Evolutionary conservation across 2,888 invertebrate species (phyloP), one percentile per base, ranked within the genome.

Genomic region (Odontothrips loti): DNA sequence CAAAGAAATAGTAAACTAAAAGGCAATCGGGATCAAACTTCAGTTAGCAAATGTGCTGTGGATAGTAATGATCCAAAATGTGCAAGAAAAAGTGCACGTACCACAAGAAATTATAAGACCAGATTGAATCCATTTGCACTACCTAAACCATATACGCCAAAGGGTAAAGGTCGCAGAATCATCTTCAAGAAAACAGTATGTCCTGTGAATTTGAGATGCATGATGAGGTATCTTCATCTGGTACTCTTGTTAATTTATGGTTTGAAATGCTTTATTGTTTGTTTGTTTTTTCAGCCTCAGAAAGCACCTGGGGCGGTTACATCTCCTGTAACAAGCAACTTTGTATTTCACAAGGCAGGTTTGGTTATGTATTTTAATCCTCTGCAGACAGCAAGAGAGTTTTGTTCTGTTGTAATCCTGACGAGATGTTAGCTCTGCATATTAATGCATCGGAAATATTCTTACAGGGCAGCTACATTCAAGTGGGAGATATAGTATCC

Each of bases 401-500:
- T n/a, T n/a, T n/a, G n/a, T n/a, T n/a, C n/a, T n/a, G n/a, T n/a
- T n/a, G n/a, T n/a, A n/a, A n/a, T n/a, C n/a, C n/a, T n/a, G n/a
- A n/a, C 79, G 27, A 79, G 58, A 34, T 51, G 48, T n/a, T 63
- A 80, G 43, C 75, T 15, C n/a, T 78, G 15, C 48, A 43, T 80
- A n/a, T 75, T 23, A 47, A 48, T 43, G 10, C 27, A 17, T 75
- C 81, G 80, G 79, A 79, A 80, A 63, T 81, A 81, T 78, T 47
- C 81, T 82, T 48, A 80, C 82, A 92, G 91, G 94, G 93, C 6
- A 91, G 90, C 82, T 96, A 96, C 87, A 93, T 94, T 88, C 96
- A 96, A 90, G 90, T 94, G 20, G 97, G 97, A 0, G 97, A 98
- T 86, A 94, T 98, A 84, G 96, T 97, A 0, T 95, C 96, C 0